Evolutionary conservation across 2,113 vertebrate species (phyloP).

Genomic region (Psettodes erumei): DNA sequence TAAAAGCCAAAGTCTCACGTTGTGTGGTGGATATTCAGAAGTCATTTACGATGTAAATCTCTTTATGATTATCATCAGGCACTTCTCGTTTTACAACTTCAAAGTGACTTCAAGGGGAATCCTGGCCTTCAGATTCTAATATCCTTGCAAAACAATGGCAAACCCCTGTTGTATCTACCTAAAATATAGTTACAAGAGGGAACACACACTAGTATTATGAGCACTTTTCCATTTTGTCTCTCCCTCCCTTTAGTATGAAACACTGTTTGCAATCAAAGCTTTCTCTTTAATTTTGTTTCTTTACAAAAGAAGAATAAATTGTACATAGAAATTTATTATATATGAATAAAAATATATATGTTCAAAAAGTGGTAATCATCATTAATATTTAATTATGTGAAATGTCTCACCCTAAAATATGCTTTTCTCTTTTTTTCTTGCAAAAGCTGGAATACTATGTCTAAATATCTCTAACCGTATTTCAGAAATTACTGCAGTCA

Average conservation of each 20-base stretch:
- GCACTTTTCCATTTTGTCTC: slow-evolving; percentile 81
- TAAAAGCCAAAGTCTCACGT: slow-evolving; percentile 64
- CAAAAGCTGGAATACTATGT: too few species aligned
- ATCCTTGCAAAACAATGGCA: slow-evolving; percentile 54
- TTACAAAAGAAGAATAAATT: slow-evolving; percentile 83
- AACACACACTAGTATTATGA: slow-evolving; percentile 62
- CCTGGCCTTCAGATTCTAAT: slow-evolving; percentile 36
- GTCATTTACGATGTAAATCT: slow-evolving; percentile 12
- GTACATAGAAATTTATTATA: slow-evolving; percentile 86
- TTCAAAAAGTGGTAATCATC: slow-evolving; percentile 55
- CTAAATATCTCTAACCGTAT: too few species aligned
- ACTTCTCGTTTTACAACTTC: slow-evolving; percentile 35
- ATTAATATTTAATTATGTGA: neutral
- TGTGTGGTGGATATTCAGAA: slow-evolving; percentile 29
- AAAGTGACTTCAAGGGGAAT: slow-evolving; percentile 55
- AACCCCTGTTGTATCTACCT: slow-evolving; percentile 48
- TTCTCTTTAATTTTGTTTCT: slow-evolving; percentile 80
- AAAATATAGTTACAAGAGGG: slow-evolving; percentile 36
- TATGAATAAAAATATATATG: slow-evolving; percentile 84
- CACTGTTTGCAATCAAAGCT: slow-evolving; percentile 84
- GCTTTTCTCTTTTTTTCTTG: neutral
- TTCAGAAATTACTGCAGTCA: neutral
- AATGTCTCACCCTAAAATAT: neutral
- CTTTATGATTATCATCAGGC: slow-evolving; percentile 5
- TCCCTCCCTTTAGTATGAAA: slow-evolving; percentile 80